Evolutionary conservation across 2,113 vertebrate genomes (phyloP).

Genomic region (Atlantisia rogersi): DNA sequence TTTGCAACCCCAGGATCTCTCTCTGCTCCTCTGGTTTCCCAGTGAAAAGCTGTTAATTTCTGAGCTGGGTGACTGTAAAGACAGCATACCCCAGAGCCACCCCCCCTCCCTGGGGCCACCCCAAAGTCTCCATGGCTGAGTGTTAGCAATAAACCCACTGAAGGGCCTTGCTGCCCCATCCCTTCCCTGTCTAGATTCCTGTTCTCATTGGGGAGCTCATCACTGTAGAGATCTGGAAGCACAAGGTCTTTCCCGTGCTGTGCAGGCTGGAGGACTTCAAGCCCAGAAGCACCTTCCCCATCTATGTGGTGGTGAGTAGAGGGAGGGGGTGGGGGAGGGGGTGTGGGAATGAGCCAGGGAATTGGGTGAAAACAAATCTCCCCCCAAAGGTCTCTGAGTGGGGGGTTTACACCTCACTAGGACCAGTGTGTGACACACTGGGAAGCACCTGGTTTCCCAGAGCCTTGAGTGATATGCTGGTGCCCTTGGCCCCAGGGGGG

Average conservation of each 20-base stretch:
- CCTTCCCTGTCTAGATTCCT: slow-evolving; percentile 78
- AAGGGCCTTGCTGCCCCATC: background rate
- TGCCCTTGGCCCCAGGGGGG: background rate
- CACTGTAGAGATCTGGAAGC: slow-evolving; percentile 91
- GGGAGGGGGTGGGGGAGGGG: too few species aligned
- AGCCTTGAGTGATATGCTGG: rapidly evolving
- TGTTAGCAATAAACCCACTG: background rate
- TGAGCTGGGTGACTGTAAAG: background rate
- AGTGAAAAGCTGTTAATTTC: background rate
- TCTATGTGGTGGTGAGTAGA: slow-evolving; percentile 92
- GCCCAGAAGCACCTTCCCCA: slow-evolving; percentile 87
- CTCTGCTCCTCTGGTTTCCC: background rate
- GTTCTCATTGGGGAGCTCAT: slow-evolving; percentile 89
- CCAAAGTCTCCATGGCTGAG: background rate
- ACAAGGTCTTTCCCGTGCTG: slow-evolving; percentile 89
- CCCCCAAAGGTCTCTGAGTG: background rate
- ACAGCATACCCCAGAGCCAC: background rate
- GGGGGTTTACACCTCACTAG: background rate
- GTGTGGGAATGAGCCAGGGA: background rate
- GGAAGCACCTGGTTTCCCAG: background rate
- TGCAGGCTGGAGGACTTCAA: slow-evolving; percentile 91
- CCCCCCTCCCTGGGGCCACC: background rate
- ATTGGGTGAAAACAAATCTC: background rate
- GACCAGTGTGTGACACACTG: background rate
- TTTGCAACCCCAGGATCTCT: background rate